Base-by-base conservation (phyloP, 1,140 invertebrate genomes). In the Atta texana region DNA sequence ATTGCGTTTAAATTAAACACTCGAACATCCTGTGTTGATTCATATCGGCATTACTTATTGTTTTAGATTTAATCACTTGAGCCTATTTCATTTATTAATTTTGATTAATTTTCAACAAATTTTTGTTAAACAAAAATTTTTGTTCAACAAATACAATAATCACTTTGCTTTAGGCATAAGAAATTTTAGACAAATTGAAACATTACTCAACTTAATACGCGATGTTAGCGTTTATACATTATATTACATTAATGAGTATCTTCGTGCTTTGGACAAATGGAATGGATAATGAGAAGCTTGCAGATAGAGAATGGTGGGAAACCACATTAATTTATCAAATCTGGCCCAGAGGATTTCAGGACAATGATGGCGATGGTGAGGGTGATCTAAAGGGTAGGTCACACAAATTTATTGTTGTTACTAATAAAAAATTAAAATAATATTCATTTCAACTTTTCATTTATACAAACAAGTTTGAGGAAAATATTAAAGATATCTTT, bases 301-400 rank as follows among this genome's bases (percentile, higher is more conserved):
- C 64, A 0, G 86, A 94, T 3, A 87, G 94, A 16, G 96, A 97
- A 86, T 98, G 97, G 97, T 98, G 97, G 96, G 95, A 98, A 90
- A 96, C 95, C 31, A 96, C 96, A 0, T 94, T 96, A 44, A 96
- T 98, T 68, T 98, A 98, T 93, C 97, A 98, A 92, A 96, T 98
- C 31, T 97, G 97, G 93, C 96, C 97, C 1, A 95, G 96, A 84
- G 97, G 97, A 4, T 98, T 98, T 93, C 96, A 96, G 82, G 97
- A 98, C 92, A 96, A 96, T 75, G 94, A 97, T 92, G 97, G 96
- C 1, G 96, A 97, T 94, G 97, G 97, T 1, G 95, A 97, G 49
- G 97, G 98, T 1, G 97, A 98, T 93, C 87, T 98, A 6, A 95
- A 96, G 93, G 97, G 97, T 97, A 92, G 31, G 74, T 85, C 61